Base-by-base conservation (phyloP, 2,113 vertebrate genomes). In the Ciconia boyciana region DNA sequence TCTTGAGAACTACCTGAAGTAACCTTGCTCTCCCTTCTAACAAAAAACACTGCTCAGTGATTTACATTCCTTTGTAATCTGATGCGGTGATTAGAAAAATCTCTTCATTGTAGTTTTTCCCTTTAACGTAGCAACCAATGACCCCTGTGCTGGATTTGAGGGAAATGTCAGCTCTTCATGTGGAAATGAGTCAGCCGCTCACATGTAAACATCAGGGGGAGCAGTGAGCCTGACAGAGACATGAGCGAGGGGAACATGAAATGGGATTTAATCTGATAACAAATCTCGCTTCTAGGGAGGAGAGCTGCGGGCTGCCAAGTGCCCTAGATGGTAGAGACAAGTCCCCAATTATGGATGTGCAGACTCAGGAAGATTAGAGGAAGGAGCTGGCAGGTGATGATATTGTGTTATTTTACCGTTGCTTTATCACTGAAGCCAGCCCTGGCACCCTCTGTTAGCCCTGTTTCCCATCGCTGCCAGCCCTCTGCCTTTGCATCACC, bases 21-120 rank as follows among this genome's bases (percentile, higher is more conserved):
- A 95, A 96, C 94, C 78, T 95, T 92, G 82, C 49, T 82, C 87
- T 39, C 2, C 7, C 87, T 93, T 85, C 71, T 80, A 51, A 89
- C 87, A 74, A 83, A 95, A 89, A 89, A 9, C 83, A 9, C n/a
- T 19, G 46, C 82, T 91, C 74, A 5, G 84, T 91, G 91, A 96
- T 97, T 97, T 95, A 51, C 89, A 97, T 95, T 51, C 78, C 91
- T 97, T 94, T 96, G 96, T 94, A 90, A 88, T 91, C 87, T 66
- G 95, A 95, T 86, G 94, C 71, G 70, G 52, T 93, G 94, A 97
- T 94, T 97, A 97, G 91, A 93, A 95, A 94, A 89, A 77, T 62
- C 43, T 95, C 74, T 70, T 52, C 89, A 51, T 66, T 90, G 91
- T 96, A 83, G 71, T 71, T 91, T 90, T 96, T 88, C 29, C 71